These are phyloP conservation scores for Pachypanchax playfairii DNA, from an alignment of 2,113 vertebrate genomes.

Conservation along the genomic window DNA sequence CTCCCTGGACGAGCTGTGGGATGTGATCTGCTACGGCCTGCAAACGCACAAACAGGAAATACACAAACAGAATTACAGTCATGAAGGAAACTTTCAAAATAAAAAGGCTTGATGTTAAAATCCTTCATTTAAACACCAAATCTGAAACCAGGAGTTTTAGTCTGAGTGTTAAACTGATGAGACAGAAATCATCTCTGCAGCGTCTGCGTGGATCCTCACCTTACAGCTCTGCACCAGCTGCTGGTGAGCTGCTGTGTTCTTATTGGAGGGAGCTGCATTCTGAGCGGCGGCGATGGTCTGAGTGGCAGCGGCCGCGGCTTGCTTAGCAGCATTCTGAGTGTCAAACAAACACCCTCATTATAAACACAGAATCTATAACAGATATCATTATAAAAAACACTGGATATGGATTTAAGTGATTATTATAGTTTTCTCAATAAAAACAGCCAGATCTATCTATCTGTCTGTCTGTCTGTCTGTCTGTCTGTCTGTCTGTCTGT, in stretches of 20 bases:
- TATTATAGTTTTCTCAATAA: too few relatives aligned
- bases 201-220: constrained; percentile 74
- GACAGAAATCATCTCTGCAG: background rate
- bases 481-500: too few relatives aligned
- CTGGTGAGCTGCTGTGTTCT: constrained; percentile 95
- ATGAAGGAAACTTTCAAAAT: background rate
- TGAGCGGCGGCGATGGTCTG: constrained; percentile 98
- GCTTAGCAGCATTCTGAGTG: constrained; percentile 92
- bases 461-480: too few relatives aligned
- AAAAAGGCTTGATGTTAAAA: background rate
- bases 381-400: too few relatives aligned
- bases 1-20: constrained; percentile 95
- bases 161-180: background rate
- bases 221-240: constrained; percentile 98
- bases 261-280: constrained; percentile 94
- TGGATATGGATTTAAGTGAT: too few relatives aligned
- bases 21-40: constrained; percentile 97
- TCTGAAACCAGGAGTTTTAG: background rate
- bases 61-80: background rate
- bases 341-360: constrained; percentile 1
- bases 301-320: constrained; percentile 94
- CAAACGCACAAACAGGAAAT: background rate
- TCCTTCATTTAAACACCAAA: background rate
- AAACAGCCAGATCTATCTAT: too few relatives aligned
- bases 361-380: too few relatives aligned